Percentiles rank a stretch among this genome's conserved stretches.
These are phyloP conservation scores for Ophthalmolycus amberensis DNA, from an alignment of 2,113 vertebrate species.

Conservation along the genomic window DNA sequence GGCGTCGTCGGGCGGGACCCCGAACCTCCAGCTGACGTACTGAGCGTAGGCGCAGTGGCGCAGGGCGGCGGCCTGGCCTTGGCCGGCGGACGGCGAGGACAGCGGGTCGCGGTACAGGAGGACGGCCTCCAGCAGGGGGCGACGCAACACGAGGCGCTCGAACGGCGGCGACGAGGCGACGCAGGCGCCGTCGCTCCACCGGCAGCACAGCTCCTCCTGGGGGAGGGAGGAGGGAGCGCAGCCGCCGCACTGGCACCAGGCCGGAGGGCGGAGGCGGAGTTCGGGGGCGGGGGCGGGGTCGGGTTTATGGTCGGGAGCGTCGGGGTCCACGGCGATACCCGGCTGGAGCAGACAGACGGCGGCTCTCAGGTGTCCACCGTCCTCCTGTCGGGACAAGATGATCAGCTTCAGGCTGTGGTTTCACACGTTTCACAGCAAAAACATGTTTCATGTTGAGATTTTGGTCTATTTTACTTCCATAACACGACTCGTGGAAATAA, in stretches of 20 bases:
- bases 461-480: too few relatives aligned
- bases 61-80: constrained; percentile 48
- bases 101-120: constrained; percentile 85
- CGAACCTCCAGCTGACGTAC: constrained; percentile 86
- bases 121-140: constrained; percentile 71
- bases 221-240: constrained; percentile 56
- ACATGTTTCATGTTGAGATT: too few relatives aligned
- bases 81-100: background rate
- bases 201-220: constrained; percentile 87
- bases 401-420: background rate
- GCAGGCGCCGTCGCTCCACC: constrained; percentile 66
- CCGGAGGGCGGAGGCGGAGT: background rate
- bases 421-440: too few relatives aligned
- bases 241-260: constrained; percentile 82
- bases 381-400: constrained; percentile 54
- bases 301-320: background rate
- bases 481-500: too few relatives aligned
- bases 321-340: background rate
- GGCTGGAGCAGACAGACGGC: constrained; percentile 60
- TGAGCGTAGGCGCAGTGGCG: constrained; percentile 82
- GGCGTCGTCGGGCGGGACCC: constrained; percentile 66
- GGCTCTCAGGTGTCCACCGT: constrained; percentile 57
- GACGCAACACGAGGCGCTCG: constrained; percentile 78
- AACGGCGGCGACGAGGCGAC: constrained; percentile 80
- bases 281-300: background rate